Percentiles rank a stretch among this genome's conserved stretches.
Conservation (phyloP, 2,113 vertebrate species). For the Arenaria interpres region DNA sequence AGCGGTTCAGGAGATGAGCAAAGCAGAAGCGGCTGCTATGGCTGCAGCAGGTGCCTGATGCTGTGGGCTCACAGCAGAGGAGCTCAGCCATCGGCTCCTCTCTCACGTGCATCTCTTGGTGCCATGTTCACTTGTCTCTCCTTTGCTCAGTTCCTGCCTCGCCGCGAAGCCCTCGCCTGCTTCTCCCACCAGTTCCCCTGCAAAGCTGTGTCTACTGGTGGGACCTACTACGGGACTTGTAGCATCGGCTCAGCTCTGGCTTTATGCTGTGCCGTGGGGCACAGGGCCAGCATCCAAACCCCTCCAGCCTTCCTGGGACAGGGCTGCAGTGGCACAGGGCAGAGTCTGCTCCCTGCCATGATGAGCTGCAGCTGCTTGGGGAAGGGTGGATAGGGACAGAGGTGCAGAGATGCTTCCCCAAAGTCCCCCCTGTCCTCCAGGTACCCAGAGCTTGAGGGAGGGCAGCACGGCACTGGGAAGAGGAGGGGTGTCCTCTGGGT, state of each 20-base stretch:
- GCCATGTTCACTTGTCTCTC: background rate
- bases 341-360: accelerated
- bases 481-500: background rate
- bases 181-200: background rate
- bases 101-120: background rate
- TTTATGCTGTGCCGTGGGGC: background rate
- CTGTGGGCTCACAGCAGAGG: accelerated
- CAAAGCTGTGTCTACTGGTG: background rate
- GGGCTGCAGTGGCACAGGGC: accelerated
- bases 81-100: background rate
- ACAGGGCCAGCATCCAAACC: background rate
- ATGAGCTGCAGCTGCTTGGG: background rate
- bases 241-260: background rate
- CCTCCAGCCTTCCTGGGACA: background rate
- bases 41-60: background rate
- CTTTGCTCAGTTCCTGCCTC: background rate
- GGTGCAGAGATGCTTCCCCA: background rate
- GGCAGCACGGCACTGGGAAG: background rate
- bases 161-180: accelerated
- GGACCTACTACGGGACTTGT: background rate
- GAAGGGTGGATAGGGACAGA: background rate
- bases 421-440: background rate
- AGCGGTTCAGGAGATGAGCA: background rate
- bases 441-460: background rate
- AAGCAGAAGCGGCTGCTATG: background rate